Evolutionary conservation across 2,888 invertebrate species (phyloP).

Genomic region (Rhamnusium bicolor): DNA sequence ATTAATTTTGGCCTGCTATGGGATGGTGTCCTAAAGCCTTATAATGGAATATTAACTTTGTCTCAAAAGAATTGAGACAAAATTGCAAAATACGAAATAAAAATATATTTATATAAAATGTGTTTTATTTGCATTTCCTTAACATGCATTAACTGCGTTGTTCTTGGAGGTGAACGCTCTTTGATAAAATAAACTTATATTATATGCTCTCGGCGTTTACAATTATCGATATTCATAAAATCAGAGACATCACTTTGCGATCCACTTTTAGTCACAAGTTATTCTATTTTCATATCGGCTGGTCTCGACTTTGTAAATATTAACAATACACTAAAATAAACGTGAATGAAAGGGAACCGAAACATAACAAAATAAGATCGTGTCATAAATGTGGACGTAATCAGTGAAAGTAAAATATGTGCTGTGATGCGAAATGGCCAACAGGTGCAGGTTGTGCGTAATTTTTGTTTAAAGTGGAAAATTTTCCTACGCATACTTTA

Average conservation of each 20-base stretch:
- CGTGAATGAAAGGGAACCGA: slow-evolving; percentile 2
- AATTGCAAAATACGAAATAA: no score
- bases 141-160: background rate
- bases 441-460: slow-evolving; percentile 44
- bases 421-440: slow-evolving; percentile 45
- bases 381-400: slow-evolving; percentile 4
- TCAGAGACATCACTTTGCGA: slow-evolving; percentile 32
- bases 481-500: background rate
- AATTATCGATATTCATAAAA: slow-evolving; percentile 30
- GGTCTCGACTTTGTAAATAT: slow-evolving; percentile 19
- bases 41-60: no score
- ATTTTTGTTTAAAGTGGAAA: slow-evolving; percentile 37
- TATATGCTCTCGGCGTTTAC: background rate
- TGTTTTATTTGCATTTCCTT: background rate
- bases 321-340: slow-evolving; percentile 21
- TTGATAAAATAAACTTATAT: background rate
- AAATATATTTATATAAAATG: background rate
- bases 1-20: no score
- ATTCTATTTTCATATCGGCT: slow-evolving; percentile 19
- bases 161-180: slow-evolving; percentile 11
- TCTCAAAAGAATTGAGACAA: no score
- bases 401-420: slow-evolving; percentile 9
- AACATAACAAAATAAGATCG: background rate
- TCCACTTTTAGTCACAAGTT: slow-evolving; percentile 20
- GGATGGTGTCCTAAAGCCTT: no score